Percentiles rank a stretch among this genome's conserved stretches.
These are phyloP conservation scores for Axis porcinus DNA, from an alignment of 2,113 vertebrate species.

Conservation along the genomic window DNA sequence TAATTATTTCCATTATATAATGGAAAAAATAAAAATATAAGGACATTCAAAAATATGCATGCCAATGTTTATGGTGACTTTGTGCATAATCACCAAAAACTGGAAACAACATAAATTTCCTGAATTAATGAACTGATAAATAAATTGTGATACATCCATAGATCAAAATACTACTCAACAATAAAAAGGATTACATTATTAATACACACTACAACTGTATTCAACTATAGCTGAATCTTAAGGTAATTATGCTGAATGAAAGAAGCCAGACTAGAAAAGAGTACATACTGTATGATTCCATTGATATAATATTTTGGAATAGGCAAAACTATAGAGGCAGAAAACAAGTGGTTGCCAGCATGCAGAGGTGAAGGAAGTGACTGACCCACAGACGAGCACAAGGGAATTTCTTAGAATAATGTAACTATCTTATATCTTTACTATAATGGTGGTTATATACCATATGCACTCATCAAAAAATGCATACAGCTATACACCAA, in stretches of 20 bases:
- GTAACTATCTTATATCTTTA: not conserved
- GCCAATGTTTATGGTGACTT: not conserved
- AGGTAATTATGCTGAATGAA: not conserved
- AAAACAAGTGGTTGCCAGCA: not conserved
- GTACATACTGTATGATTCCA: not conserved
- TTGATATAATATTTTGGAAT: not conserved
- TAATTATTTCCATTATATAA: no score
- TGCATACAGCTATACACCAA: not conserved
- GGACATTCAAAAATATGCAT: not conserved
- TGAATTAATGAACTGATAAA: not conserved
- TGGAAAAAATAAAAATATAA: not conserved
- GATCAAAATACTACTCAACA: not conserved
- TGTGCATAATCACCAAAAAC: not conserved
- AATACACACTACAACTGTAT: not conserved
- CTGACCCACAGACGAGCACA: not conserved
- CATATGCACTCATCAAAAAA: conserved; percentile 4
- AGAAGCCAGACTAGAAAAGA: not conserved
- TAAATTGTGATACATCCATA: not conserved
- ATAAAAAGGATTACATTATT: not conserved
- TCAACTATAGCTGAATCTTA: not conserved
- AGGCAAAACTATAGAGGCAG: not conserved
- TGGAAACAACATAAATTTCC: not conserved
- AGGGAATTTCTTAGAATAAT: not conserved
- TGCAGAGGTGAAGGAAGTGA: not conserved
- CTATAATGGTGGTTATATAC: not conserved